These are phyloP conservation scores for Gnathonemus longibarbis DNA, from an alignment of 2,113 vertebrate species.

Conservation along the genomic window DNA sequence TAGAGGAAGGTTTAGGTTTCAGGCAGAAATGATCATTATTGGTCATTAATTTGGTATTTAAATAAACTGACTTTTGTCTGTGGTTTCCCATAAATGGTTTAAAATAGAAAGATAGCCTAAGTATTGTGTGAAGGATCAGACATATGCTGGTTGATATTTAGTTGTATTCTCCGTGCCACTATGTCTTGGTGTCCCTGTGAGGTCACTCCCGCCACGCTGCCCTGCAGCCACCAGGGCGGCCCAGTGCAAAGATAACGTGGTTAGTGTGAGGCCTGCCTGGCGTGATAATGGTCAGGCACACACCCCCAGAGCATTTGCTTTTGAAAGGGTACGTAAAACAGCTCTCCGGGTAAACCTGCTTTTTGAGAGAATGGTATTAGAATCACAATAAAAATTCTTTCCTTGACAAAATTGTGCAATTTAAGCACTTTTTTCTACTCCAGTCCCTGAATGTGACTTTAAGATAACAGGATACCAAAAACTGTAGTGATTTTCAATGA, in stretches of 20 bases:
- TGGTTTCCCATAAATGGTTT: neutral
- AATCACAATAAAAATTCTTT: neutral
- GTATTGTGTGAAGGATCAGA: neutral
- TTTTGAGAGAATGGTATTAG: neutral
- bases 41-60: neutral
- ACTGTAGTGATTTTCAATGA: neutral
- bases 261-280: neutral
- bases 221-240: neutral
- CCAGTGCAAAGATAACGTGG: constrained; percentile 8
- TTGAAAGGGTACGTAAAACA: neutral
- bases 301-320: neutral
- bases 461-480: neutral
- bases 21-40: neutral
- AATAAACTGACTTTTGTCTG: neutral
- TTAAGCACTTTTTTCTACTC: neutral
- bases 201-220: neutral
- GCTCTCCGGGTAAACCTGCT: neutral
- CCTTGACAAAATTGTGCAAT: neutral
- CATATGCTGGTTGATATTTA: neutral
- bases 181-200: neutral
- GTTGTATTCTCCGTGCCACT: neutral
- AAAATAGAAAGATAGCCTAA: neutral
- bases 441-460: neutral
- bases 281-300: constrained; percentile 13
- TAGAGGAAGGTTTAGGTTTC: neutral